Percentiles rank a stretch among this genome's conserved stretches.
These are phyloP conservation scores for Silurus glanis DNA, from an alignment of 2,113 vertebrate species.

Conservation along the genomic window DNA sequence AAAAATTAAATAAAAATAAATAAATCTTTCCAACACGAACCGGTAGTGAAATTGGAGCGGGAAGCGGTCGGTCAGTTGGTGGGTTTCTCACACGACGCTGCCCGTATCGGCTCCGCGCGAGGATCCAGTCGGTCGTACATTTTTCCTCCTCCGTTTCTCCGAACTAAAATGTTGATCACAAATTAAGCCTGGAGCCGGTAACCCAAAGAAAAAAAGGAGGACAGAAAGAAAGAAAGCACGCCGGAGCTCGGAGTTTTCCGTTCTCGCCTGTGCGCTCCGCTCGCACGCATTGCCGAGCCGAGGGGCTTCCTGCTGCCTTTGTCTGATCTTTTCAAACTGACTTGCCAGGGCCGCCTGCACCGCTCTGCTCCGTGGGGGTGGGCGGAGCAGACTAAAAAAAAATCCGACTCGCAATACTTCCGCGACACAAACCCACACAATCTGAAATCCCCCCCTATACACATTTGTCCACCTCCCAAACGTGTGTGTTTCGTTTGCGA, in stretches of 20 bases:
- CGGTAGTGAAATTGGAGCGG: slow-evolving; percentile 43
- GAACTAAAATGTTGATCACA: neutral
- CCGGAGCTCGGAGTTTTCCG: slow-evolving; percentile 32
- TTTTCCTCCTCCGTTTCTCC: slow-evolving; percentile 35
- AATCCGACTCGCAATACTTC: neutral
- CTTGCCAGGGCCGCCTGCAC: slow-evolving; percentile 76
- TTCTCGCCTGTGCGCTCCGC: slow-evolving; percentile 51
- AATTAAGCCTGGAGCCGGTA: too few relatives aligned
- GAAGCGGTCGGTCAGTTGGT: slow-evolving; percentile 62
- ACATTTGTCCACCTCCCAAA: too few relatives aligned
- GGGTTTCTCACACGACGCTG: slow-evolving; percentile 67
- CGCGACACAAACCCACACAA: neutral
- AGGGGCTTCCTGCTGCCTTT: slow-evolving; percentile 83
- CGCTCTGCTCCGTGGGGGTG: slow-evolving; percentile 58
- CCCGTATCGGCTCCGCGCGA: slow-evolving; percentile 69
- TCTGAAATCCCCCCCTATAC: accelerated
- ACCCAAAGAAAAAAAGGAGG: slow-evolving; percentile 36
- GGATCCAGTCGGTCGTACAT: slow-evolving; percentile 80
- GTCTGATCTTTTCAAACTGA: slow-evolving; percentile 86
- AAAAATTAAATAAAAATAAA: too few relatives aligned
- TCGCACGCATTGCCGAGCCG: slow-evolving; percentile 65
- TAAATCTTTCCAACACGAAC: slow-evolving; percentile 58
- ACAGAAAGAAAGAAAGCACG: slow-evolving; percentile 30
- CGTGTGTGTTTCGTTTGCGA: neutral
- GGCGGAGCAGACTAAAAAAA: neutral